These are phyloP conservation scores for Limnodromus scolopaceus DNA, from an alignment of 2,797 vertebrate genomes.

Conservation along the genomic window DNA sequence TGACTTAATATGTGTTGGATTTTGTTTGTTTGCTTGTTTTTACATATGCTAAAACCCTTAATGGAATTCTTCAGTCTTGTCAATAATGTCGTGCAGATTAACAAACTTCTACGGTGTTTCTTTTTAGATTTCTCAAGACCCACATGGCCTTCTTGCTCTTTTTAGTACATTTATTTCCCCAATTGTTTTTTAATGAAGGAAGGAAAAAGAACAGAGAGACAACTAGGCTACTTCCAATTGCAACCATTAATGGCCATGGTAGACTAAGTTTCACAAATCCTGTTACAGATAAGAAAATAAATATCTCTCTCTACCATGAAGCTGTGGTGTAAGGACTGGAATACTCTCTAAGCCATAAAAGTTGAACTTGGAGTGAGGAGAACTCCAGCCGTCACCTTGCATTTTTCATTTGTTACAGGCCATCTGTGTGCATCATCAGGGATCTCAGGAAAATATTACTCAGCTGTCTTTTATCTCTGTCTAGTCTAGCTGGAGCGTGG, in stretches of 20 bases:
- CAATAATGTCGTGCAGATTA: not conserved
- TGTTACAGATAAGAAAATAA: conserved; percentile 5
- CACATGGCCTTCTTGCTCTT: not conserved
- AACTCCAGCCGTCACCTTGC: conserved; percentile 54
- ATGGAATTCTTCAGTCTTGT: conserved; percentile 6
- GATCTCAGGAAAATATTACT: conserved; percentile 68
- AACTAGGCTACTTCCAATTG: not conserved
- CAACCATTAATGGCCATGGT: not conserved
- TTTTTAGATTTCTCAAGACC: not conserved
- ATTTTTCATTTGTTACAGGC: conserved; percentile 66
- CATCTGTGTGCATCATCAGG: conserved; percentile 68
- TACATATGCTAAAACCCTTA: conserved; percentile 18
- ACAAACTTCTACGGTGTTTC: not conserved
- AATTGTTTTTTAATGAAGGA: not conserved
- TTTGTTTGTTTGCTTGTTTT: conserved; percentile 33
- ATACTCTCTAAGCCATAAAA: conserved; percentile 13
- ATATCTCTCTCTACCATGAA: not conserved
- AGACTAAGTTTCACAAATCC: conserved; percentile 13
- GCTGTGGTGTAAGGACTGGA: not conserved
- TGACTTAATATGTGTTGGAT: conserved; percentile 3
- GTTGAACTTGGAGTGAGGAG: conserved; percentile 48
- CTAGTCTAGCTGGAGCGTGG: conserved; percentile 54
- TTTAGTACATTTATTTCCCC: not conserved
- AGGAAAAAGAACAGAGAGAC: not conserved
- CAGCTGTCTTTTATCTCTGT: conserved; percentile 69